Base-by-base conservation (phyloP, 2,888 invertebrate genomes). In the Scaptomyza tumidula region DNA sequence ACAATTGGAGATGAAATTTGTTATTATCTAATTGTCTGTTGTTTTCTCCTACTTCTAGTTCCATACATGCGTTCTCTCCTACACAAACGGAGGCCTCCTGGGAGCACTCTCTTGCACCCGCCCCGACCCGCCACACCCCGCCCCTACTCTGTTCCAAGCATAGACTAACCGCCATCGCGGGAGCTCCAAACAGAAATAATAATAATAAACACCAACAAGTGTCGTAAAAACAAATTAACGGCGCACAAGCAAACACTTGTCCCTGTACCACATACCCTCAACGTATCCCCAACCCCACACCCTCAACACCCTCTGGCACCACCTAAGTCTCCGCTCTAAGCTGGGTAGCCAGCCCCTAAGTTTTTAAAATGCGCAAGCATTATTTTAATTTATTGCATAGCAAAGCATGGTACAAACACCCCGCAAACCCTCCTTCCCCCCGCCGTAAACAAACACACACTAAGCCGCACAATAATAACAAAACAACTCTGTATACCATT, bases 191-290 rank as follows among this genome's bases (percentile, higher is more conserved):
- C 78, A 73, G 66, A 78, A 77, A 79, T 81, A 79, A 41, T 41
- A 39, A 39, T 39, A 41, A 79, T 79, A 79, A 79, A 79, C 78
- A 81, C 78, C 79, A 79, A 78, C 78, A 79, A 79, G 78, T 79
- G 78, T 79, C 78, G 82, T 79, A 79, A 79, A 79, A 79, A 79
- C 78, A 81, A 79, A 79, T 79, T 79, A 79, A 79, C 82, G 78
- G 78, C 78, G 75, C 82, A 63, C 79, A 79, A 67, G 82, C 78
- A 81, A 79, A 75, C 82, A 79, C 78, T 79, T 78, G 78, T 78
- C 72, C 62, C 69, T 60, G 45, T 69, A 31, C n/a, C 29, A 35
- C 29, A n/a, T n/a, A n/a, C n/a, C n/a, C n/a, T n/a, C n/a, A n/a
- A n/a, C n/a, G n/a, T n/a, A n/a, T n/a, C n/a, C n/a, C n/a, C n/a